phyloP scores from a whole-genome alignment of 30 jellyfish, hydroid and myxozoan genomes.

The Aurelia sp. region DNA sequence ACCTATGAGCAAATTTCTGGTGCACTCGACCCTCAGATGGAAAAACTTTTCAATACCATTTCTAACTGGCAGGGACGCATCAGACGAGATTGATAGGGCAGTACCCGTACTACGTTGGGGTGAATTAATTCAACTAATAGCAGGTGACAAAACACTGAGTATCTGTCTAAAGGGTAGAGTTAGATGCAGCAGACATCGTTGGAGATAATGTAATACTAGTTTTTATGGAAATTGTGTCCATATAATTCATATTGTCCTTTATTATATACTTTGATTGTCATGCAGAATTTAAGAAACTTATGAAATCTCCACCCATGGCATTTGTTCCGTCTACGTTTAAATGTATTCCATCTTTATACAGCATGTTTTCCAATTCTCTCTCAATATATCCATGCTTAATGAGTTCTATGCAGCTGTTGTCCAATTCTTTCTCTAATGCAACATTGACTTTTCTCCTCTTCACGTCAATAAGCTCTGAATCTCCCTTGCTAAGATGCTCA shows the following conservation, averaged over 20 bases:
- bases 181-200: not conserved
- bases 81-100: too few species aligned
- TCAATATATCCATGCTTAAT: not conserved
- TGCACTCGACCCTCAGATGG: conserved; percentile 6
- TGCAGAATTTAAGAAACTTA: not conserved
- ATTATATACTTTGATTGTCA: not conserved
- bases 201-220: not conserved
- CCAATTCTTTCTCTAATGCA: not conserved
- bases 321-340: conserved; percentile 8
- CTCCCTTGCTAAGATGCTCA: conserved; percentile 1
- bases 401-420: not conserved
- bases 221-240: not conserved
- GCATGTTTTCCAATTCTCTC: not conserved
- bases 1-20: conserved; percentile 20
- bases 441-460: not conserved
- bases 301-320: not conserved
- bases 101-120: too few species aligned
- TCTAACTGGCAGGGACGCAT: not conserved
- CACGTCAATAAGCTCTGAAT: not conserved
- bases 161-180: too few species aligned
- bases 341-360: not conserved
- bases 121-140: too few species aligned
- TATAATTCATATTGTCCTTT: not conserved
- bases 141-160: too few species aligned
- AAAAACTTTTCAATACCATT: not conserved